These are phyloP conservation scores for Neotoma lepida DNA, from an alignment of 2,113 vertebrate species.

Conservation along the genomic window DNA sequence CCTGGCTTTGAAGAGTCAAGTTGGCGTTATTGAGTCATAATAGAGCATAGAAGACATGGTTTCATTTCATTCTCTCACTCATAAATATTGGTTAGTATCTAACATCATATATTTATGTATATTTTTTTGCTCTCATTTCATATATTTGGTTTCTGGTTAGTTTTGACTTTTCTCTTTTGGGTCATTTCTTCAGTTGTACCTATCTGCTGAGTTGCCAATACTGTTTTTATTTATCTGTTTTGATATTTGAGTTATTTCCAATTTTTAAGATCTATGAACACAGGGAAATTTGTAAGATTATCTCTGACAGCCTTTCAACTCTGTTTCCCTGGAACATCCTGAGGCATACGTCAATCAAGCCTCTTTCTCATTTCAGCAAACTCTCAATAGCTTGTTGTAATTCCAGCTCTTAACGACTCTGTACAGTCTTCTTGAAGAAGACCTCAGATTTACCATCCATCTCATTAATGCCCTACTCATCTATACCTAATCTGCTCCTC, in stretches of 20 bases:
- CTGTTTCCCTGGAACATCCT: too few relatives aligned
- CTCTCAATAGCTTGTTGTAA: not conserved
- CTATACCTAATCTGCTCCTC: not conserved
- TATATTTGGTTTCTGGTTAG: not conserved
- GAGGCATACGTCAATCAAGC: too few relatives aligned
- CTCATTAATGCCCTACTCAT: not conserved
- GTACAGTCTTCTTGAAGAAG: not conserved
- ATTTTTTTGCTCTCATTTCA: not conserved
- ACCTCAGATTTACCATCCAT: not conserved
- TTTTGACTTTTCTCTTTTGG: not conserved
- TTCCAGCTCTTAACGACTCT: not conserved
- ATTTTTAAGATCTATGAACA: not conserved
- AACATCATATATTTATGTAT: not conserved
- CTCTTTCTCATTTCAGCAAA: not conserved
- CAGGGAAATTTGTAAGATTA: not conserved
- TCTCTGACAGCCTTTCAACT: not conserved
- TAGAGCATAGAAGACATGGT: not conserved
- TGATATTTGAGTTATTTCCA: not conserved
- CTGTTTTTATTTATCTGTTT: constrained; percentile 16
- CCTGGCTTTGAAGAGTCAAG: not conserved
- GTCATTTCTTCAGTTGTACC: not conserved
- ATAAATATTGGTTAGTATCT: not conserved
- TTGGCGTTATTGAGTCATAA: not conserved
- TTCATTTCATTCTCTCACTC: not conserved
- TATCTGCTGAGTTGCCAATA: not conserved